These are phyloP conservation scores for Chaetorhynchus papuensis DNA, from an alignment of 2,113 vertebrate species.

Conservation along the genomic window DNA sequence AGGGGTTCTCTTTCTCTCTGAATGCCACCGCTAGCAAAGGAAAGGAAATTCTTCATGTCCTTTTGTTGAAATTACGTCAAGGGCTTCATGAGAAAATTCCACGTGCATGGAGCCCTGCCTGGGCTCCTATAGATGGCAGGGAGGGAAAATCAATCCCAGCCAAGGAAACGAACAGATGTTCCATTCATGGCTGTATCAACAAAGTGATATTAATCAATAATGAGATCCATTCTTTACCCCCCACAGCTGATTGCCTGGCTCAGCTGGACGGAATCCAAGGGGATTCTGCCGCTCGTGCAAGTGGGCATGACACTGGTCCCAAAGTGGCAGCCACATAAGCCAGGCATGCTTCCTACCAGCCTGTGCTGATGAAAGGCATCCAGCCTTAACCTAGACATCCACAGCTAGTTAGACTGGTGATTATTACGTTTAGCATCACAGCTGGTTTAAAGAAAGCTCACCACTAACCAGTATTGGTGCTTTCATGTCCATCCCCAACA, in stretches of 20 bases:
- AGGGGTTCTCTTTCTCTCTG: conserved; percentile 34
- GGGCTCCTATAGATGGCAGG: neutral
- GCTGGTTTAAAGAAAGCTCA: neutral
- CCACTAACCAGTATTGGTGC: neutral
- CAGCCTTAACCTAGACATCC: neutral
- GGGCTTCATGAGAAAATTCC: conserved; percentile 44
- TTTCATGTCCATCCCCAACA: neutral
- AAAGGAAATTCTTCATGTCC: conserved; percentile 47
- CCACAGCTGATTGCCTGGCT: neutral
- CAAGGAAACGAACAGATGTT: conserved; percentile 2
- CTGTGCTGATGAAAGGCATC: neutral
- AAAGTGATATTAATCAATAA: conserved; percentile 3
- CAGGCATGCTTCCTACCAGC: neutral
- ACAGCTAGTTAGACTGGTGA: neutral
- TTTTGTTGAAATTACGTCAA: conserved; percentile 16
- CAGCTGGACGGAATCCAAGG: neutral
- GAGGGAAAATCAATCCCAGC: neutral
- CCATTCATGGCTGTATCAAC: neutral
- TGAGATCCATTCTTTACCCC: neutral
- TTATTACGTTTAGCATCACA: neutral
- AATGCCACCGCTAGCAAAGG: conserved; percentile 10
- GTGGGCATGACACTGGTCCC: neutral
- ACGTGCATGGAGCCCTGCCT: neutral
- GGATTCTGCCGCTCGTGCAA: neutral
- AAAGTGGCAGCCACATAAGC: neutral